Percentiles rank a stretch among this genome's conserved stretches.
These are phyloP conservation scores for Oreochromis mossambicus DNA, from an alignment of 2,797 vertebrate genomes.

Conservation along the genomic window DNA sequence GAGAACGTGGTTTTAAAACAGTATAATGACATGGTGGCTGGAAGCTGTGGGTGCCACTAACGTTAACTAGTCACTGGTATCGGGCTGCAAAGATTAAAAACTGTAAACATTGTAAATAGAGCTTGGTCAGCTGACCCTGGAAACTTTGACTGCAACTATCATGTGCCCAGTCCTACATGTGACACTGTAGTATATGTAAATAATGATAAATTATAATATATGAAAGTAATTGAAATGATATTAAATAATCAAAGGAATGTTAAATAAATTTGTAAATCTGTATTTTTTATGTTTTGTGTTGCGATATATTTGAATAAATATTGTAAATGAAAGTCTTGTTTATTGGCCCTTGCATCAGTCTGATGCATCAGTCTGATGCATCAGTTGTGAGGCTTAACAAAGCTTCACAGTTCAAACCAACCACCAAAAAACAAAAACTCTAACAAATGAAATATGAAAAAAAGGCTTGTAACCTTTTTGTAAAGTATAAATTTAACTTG, in stretches of 20 bases:
- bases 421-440: not conserved
- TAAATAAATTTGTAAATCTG: conserved; percentile 71
- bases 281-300: conserved; percentile 74
- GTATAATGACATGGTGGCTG: conserved; percentile 86
- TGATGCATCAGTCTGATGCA: not conserved
- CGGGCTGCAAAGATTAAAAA: not conserved
- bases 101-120: not conserved
- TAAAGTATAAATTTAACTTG: not conserved
- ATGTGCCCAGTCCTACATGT: not conserved
- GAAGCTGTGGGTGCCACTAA: conserved; percentile 84
- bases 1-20: conserved; percentile 86
- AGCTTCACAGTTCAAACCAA: not conserved
- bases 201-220: conserved; percentile 82
- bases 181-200: conserved; percentile 80
- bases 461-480: not conserved
- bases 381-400: not conserved
- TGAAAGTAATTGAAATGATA: conserved; percentile 56
- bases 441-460: not conserved
- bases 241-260: conserved; percentile 43
- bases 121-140: not conserved
- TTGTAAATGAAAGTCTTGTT: conserved; percentile 11
- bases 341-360: not conserved
- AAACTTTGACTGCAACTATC: not conserved
- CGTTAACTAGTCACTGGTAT: not conserved
- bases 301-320: conserved; percentile 65